Percentiles rank a stretch among this genome's conserved stretches.
These are phyloP conservation scores for Harpagoxenus sublaevis DNA, from an alignment of 2,888 invertebrate species.

Conservation along the genomic window DNA sequence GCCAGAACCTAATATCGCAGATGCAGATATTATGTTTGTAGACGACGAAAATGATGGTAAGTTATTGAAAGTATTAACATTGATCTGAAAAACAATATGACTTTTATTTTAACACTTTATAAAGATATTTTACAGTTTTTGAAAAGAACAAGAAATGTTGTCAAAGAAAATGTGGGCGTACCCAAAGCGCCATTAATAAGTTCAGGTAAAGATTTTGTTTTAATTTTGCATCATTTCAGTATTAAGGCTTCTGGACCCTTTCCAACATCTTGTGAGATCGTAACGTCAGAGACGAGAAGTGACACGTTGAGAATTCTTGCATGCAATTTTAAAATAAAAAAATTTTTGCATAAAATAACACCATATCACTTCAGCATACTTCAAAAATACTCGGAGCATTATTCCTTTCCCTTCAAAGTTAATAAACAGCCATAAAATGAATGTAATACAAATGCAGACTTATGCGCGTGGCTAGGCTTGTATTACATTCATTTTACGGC, in stretches of 20 bases:
- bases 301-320: too few species aligned
- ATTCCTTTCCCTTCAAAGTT: too few species aligned
- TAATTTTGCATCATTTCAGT: background rate
- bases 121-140: background rate
- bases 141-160: background rate
- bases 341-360: too few species aligned
- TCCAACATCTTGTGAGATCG: background rate
- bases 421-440: too few species aligned
- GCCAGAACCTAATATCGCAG: background rate
- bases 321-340: too few species aligned
- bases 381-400: too few species aligned
- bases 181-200: background rate
- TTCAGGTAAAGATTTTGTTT: constrained; percentile 2
- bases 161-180: background rate
- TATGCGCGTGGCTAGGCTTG: too few species aligned
- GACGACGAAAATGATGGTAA: background rate
- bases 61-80: background rate
- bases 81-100: background rate
- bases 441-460: too few species aligned
- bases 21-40: background rate
- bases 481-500: too few species aligned
- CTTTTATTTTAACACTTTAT: background rate
- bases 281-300: background rate
- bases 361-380: too few species aligned
- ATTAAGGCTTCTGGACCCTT: background rate